Base-by-base conservation (phyloP, 1,140 invertebrate genomes). In the Heliconius hewitsoni region DNA sequence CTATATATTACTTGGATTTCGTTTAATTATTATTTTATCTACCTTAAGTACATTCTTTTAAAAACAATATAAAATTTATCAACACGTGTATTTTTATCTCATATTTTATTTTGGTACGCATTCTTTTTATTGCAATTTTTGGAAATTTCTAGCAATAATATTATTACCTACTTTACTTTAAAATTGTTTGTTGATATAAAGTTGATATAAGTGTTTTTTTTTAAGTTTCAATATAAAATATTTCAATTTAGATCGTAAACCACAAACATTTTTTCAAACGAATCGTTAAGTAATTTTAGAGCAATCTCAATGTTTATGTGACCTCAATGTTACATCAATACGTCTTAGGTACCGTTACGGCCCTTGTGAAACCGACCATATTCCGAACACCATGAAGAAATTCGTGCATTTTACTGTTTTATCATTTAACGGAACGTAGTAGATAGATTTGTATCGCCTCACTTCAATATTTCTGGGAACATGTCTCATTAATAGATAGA, bases 251-350 rank as follows among this genome's bases (percentile, higher is more conserved):
- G 11, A 13, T 13, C 11, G 11, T 66, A 66, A 66, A 30, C 60
- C 60, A 66, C 27, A 23, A 30, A 66, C 60, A 66, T 23, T 66
- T 42, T 71, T 71, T 18, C 23, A 76, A 42, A 76, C 57, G 42
- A 71, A 46, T 76, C 42, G 52, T 76, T 50, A 39, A 42, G 74
- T 75, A 77, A 80, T 76, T 76, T 76, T 37, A 76, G 75, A 78
- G 72, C 80, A 80, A 81, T 81, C 80, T 85, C 74, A 75, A 72
- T 84, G 83, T 85, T 85, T 82, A 77, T 76, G 71, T 86, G 86
- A 82, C 83, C 82, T 82, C 84, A 83, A 86, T 90, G 83, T 83
- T 88, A 83, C 80, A 83, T 84, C 85, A 81, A 71, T 77, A 77
- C 77, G 71, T 72, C 71, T 46, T n/a, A 52, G 57, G 76, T 82